Percentiles rank a stretch among this genome's conserved stretches.
These are phyloP conservation scores for Lasioglossum malachurum DNA, from an alignment of 2,888 invertebrate species.

Conservation along the genomic window DNA sequence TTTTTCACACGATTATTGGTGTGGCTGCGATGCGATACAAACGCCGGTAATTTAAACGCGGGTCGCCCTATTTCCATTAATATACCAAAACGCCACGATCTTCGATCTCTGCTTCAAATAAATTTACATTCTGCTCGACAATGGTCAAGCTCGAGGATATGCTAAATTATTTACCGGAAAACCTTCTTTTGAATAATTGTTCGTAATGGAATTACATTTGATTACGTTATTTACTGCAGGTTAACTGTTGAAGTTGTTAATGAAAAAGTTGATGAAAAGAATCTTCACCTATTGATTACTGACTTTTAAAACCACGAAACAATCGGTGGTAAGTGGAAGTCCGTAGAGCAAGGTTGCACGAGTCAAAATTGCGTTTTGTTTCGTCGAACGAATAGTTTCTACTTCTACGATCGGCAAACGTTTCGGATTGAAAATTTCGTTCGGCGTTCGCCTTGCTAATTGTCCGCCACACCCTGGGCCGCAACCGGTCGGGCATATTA, in stretches of 20 bases:
- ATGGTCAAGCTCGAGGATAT: not conserved
- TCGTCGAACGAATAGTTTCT: not conserved
- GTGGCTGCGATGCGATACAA: constrained; percentile 7
- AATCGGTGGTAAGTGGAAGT: too few relatives aligned
- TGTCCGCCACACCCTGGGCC: constrained; percentile 9
- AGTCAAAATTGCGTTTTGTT: too few relatives aligned
- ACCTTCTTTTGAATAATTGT: not conserved
- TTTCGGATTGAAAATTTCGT: not conserved
- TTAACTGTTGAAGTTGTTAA: too few relatives aligned
- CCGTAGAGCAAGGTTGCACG: too few relatives aligned
- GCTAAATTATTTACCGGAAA: not conserved
- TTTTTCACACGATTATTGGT: constrained; percentile 16
- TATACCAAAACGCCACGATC: constrained; percentile 25
- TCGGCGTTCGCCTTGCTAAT: not conserved
- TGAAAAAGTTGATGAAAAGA: too few relatives aligned
- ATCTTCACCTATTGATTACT: too few relatives aligned
- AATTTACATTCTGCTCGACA: constrained; percentile 5
- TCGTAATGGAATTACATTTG: too few relatives aligned
- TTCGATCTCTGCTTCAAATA: constrained; percentile 19
- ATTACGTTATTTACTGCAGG: too few relatives aligned
- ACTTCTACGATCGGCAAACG: not conserved
- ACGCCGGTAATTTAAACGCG: constrained; percentile 25
- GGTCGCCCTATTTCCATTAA: constrained; percentile 41
- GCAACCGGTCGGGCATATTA: constrained; percentile 6
- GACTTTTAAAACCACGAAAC: too few relatives aligned